Evolutionary conservation across 2,797 vertebrate species (phyloP).

Genomic region (Pelochelys cantorii): DNA sequence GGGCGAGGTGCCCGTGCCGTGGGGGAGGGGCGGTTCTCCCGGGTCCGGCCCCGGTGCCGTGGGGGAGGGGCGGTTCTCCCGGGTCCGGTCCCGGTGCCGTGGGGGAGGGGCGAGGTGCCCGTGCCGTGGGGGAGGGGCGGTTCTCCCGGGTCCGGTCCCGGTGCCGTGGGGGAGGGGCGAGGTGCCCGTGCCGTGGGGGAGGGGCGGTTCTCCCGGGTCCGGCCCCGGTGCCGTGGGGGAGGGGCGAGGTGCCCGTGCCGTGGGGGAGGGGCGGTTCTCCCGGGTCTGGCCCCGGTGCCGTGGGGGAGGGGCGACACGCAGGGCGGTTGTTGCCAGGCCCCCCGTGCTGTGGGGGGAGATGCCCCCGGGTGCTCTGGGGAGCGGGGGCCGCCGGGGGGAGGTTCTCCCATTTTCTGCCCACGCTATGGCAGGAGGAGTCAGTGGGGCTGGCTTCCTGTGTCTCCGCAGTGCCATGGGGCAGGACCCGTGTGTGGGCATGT

Average conservation of each 20-base stretch:
- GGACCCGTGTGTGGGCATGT: neutral
- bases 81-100: neutral
- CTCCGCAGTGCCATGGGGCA: no score
- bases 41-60: rapidly evolving
- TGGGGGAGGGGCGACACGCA: neutral
- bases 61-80: neutral
- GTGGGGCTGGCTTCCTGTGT: rapidly evolving
- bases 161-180: no score
- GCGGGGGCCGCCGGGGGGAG: neutral
- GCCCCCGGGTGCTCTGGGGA: neutral
- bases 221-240: neutral
- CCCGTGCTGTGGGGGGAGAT: no score
- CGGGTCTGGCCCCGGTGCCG: rapidly evolving
- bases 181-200: neutral
- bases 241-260: neutral
- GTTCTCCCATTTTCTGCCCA: no score
- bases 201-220: neutral
- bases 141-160: rapidly evolving
- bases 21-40: neutral
- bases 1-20: neutral
- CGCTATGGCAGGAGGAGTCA: neutral
- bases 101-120: neutral
- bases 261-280: neutral
- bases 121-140: neutral
- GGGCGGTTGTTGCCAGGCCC: neutral